A percentile compares a stretch with the other conserved stretches of the same genome.
These are phyloP conservation scores for Ricordea florida DNA, from an alignment of 92 coral and sea anemone species.

Conservation along the genomic window DNA sequence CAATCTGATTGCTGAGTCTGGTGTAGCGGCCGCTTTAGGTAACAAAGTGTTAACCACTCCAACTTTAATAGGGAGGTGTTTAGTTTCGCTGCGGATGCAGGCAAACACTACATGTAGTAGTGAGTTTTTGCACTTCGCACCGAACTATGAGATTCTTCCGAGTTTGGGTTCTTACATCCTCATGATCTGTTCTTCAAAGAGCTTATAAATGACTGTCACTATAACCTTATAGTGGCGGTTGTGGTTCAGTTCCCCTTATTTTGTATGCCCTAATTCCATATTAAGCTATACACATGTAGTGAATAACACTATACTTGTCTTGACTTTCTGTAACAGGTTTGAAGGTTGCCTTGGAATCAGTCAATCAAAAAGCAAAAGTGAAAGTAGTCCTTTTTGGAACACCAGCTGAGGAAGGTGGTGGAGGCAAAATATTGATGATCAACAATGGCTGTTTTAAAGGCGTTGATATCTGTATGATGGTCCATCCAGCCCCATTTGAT, in stretches of 20 bases:
- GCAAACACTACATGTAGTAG: no score
- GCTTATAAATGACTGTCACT: no score
- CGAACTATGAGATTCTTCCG: no score
- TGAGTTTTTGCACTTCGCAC: no score
- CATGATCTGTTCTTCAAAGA: no score
- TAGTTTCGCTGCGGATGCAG: no score
- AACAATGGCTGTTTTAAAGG: slow-evolving; percentile 78
- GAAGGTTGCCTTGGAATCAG: slow-evolving; percentile 75
- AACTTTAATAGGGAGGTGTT: background rate
- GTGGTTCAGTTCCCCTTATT: no score
- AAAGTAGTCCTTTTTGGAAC: slow-evolving; percentile 85
- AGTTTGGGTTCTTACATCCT: no score
- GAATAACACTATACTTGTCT: no score
- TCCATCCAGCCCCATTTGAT: slow-evolving; percentile 76
- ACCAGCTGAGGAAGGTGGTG: slow-evolving; percentile 91
- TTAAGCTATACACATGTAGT: no score
- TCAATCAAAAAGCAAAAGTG: slow-evolving; percentile 46
- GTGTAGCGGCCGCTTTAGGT: slow-evolving; percentile 78
- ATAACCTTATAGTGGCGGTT: no score
- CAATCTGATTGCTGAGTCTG: slow-evolving; percentile 84
- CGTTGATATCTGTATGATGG: slow-evolving; percentile 92
- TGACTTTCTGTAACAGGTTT: slow-evolving; percentile 56
- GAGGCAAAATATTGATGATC: slow-evolving; percentile 81
- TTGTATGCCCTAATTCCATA: no score
- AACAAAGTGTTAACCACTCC: background rate